phyloP scores from a whole-genome alignment of 2,797 vertebrate species.

The Eurystomus glaucurus region DNA sequence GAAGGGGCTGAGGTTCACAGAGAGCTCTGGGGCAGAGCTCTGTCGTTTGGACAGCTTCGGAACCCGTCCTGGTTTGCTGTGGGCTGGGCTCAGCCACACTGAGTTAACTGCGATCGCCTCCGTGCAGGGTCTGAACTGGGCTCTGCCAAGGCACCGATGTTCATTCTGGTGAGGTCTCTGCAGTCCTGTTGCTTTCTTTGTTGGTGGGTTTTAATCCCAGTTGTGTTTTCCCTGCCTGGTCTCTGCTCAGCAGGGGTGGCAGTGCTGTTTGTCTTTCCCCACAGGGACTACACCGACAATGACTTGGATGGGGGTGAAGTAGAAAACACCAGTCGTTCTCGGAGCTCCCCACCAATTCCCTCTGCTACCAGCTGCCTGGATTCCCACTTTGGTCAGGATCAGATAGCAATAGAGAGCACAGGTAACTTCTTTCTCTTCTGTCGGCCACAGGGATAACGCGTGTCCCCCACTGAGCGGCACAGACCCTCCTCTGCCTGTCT shows the following conservation, averaged over 20 bases:
- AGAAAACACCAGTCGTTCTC: constrained; percentile 82
- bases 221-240: background rate
- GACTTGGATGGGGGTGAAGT: constrained; percentile 89
- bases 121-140: background rate
- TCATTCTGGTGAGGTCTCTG: background rate
- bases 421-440: constrained; percentile 77
- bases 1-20: background rate
- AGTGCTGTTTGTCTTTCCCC: background rate
- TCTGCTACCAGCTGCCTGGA: constrained; percentile 79
- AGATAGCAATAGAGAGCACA: constrained; percentile 82
- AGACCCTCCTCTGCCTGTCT: background rate
- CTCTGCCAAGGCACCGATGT: background rate
- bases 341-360: constrained; percentile 80
- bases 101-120: background rate
- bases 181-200: background rate
- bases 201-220: background rate
- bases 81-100: background rate
- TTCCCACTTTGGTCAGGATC: constrained; percentile 81
- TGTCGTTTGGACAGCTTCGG: background rate
- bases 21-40: background rate
- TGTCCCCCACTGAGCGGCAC: background rate
- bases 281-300: constrained; percentile 90
- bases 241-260: background rate
- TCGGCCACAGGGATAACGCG: accelerated
- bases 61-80: background rate